These are phyloP conservation scores for Phenganax marumi DNA, from an alignment of 92 coral and sea anemone genomes.

Conservation along the genomic window DNA sequence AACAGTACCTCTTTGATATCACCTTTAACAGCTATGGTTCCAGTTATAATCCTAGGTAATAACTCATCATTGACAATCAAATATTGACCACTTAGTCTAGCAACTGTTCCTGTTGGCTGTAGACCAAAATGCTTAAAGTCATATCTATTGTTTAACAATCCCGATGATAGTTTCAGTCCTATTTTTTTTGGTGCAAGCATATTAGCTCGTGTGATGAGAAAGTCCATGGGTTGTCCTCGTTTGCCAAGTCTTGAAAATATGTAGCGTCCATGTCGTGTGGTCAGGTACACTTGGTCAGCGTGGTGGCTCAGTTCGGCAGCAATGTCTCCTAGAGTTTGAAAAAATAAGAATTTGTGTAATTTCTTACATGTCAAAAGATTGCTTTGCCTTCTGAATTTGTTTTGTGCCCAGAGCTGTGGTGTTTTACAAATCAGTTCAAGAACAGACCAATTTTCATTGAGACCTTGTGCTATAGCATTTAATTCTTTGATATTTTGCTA, in stretches of 20 bases:
- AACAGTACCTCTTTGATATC: constrained; percentile 42
- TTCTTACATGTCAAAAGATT: neutral
- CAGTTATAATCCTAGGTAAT: constrained; percentile 79
- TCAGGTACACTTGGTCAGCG: constrained; percentile 80
- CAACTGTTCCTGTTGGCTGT: constrained; percentile 34
- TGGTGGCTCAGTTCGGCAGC: constrained; percentile 84
- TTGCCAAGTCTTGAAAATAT: constrained; percentile 57
- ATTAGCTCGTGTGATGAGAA: constrained; percentile 25
- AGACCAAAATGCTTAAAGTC: constrained; percentile 71
- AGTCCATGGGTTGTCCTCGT: constrained; percentile 70
- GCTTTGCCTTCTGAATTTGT: no score
- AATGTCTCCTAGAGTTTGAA: constrained; percentile 62
- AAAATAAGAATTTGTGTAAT: neutral
- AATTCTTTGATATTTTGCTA: no score
- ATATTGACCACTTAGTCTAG: neutral
- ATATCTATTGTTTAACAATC: constrained; percentile 16
- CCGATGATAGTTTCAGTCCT: neutral
- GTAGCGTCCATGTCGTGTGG: constrained; percentile 71
- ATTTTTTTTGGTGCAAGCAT: constrained; percentile 9
- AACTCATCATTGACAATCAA: constrained; percentile 74
- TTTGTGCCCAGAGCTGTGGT: no score
- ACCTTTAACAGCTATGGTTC: constrained; percentile 63
- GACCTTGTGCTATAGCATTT: no score
- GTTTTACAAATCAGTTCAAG: no score
- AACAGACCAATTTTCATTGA: no score